These are phyloP conservation scores for Notothenia rossii DNA, from an alignment of 2,113 vertebrate species.

Conservation along the genomic window DNA sequence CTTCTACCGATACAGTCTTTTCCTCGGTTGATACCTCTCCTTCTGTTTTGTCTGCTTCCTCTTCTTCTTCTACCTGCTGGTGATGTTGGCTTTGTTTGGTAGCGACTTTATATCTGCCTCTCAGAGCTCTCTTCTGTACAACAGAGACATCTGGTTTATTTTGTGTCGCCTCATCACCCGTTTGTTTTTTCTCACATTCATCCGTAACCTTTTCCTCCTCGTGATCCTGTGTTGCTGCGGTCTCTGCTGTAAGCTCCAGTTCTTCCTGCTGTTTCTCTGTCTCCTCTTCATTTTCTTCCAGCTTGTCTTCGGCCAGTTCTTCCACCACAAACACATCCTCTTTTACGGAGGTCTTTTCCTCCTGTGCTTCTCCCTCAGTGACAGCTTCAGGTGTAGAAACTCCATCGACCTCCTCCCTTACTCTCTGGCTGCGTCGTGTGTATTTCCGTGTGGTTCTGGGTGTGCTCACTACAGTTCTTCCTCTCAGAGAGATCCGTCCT, in stretches of 20 bases:
- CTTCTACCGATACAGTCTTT: not conserved
- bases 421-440: not conserved
- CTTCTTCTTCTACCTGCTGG: not conserved
- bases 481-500: constrained; percentile 10
- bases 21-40: not conserved
- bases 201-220: not conserved
- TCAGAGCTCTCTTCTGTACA: constrained; percentile 7
- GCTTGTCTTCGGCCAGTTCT: not conserved
- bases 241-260: not conserved
- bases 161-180: not conserved
- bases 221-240: not conserved
- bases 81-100: not conserved
- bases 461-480: constrained; percentile 2
- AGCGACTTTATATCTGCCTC: not conserved
- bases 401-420: not conserved
- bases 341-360: not conserved
- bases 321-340: not conserved
- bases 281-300: not conserved
- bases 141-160: not conserved
- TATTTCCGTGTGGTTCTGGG: not conserved
- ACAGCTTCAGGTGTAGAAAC: not conserved
- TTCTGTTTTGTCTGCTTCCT: not conserved
- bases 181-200: not conserved
- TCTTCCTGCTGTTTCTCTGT: not conserved
- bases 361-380: not conserved